Conservation (phyloP, 2,113 vertebrate species). For the Polypterus senegalus region DNA sequence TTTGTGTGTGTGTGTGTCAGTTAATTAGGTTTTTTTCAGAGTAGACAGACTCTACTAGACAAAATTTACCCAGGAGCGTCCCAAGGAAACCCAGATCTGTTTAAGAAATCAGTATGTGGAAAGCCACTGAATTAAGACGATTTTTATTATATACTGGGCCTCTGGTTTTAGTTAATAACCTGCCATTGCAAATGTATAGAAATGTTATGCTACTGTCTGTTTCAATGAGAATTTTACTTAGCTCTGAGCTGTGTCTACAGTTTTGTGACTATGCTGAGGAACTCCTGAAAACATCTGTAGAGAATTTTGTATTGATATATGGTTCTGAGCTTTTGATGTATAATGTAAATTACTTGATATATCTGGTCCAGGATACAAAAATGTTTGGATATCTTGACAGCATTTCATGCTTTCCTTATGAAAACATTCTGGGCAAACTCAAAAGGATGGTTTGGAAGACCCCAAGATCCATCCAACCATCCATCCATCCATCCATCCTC, state of each 20-base stretch:
- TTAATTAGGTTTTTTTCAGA: neutral
- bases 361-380: slow-evolving; percentile 14
- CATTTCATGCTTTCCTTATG: slow-evolving; percentile 18
- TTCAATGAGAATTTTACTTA: slow-evolving; percentile 9
- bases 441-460: slow-evolving; percentile 1
- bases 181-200: slow-evolving; percentile 7
- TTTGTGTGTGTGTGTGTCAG: no score
- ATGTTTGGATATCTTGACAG: slow-evolving; percentile 15
- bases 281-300: slow-evolving; percentile 3
- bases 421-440: slow-evolving; percentile 11
- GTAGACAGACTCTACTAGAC: neutral
- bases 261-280: slow-evolving; percentile 14
- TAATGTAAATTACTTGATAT: slow-evolving; percentile 14
- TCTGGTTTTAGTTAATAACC: slow-evolving; percentile 6
- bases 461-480: neutral
- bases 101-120: slow-evolving; percentile 8
- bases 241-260: slow-evolving; percentile 11
- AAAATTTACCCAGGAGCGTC: slow-evolving; percentile 7
- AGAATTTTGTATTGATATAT: slow-evolving; percentile 8
- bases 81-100: slow-evolving; percentile 6
- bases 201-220: slow-evolving; percentile 13
- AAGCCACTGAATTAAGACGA: slow-evolving; percentile 14
- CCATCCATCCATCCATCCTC: no score
- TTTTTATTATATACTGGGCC: slow-evolving; percentile 14
- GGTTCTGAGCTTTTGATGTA: slow-evolving; percentile 12